Evolutionary conservation across 1,140 invertebrate species (phyloP).

Genomic region (Cotesia typhae): DNA sequence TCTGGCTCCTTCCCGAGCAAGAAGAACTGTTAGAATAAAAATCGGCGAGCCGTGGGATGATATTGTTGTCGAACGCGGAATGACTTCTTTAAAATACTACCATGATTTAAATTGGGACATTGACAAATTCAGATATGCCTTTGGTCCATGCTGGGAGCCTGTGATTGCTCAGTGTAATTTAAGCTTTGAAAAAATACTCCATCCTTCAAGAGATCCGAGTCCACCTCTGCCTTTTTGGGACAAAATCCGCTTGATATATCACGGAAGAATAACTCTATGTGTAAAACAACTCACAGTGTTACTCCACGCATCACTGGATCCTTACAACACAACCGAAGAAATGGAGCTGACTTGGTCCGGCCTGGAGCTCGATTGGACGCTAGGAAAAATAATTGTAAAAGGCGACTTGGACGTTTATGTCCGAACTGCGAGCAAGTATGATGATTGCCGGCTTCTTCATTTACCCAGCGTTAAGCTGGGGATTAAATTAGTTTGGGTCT

Average conservation of each 20-base stretch:
- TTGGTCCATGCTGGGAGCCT: constrained; percentile 99
- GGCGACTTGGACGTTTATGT: constrained; percentile 82
- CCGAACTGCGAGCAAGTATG: constrained; percentile 97
- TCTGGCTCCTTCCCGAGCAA: constrained; percentile 79
- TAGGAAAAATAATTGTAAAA: constrained; percentile 72
- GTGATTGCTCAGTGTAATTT: constrained; percentile 95
- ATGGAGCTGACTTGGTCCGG: constrained; percentile 97
- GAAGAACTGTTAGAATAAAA: constrained; percentile 75
- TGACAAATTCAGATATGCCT: constrained; percentile 87
- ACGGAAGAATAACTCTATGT: constrained; percentile 90
- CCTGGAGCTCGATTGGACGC: constrained; percentile 94
- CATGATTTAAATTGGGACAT: constrained; percentile 97
- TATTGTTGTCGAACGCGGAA: constrained; percentile 80
- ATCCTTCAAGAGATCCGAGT: constrained; percentile 92
- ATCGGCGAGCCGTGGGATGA: constrained; percentile 81
- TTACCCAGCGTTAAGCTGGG: constrained; percentile 88
- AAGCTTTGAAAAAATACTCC: constrained; percentile 85
- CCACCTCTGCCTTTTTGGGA: constrained; percentile 96
- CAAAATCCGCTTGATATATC: constrained; percentile 91
- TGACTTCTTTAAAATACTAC: constrained; percentile 96
- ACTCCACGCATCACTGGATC: constrained; percentile 94
- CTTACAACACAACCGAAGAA: constrained; percentile 98
- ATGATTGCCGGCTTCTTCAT: constrained; percentile 92
- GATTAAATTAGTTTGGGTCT: constrained; percentile 90
- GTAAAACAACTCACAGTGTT: constrained; percentile 87